Conservation (phyloP, 2,797 vertebrate species). For the Spatula clypeata region DNA sequence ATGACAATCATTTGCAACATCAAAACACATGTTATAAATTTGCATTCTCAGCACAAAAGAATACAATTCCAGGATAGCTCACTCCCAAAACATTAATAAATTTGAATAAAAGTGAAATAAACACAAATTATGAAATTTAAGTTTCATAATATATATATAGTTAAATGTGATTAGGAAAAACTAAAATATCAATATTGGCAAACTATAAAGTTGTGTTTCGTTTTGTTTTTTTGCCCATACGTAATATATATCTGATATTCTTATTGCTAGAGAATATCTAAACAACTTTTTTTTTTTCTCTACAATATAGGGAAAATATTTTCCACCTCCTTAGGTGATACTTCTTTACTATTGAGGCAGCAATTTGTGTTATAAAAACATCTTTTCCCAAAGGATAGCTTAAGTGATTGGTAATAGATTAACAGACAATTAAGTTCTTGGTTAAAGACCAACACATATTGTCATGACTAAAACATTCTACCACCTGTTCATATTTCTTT, state of each 20-base stretch:
- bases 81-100: not conserved
- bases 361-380: not conserved
- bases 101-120: not conserved
- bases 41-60: not conserved
- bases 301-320: fast-evolving
- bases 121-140: not conserved
- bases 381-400: not conserved
- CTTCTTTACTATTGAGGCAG: not conserved
- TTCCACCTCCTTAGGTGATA: not conserved
- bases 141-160: not conserved
- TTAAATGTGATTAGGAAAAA: not conserved
- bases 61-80: not conserved
- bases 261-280: not conserved
- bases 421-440: constrained; percentile 27
- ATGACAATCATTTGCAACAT: not conserved
- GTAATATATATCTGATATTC: not conserved
- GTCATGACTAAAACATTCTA: not conserved
- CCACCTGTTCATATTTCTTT: constrained; percentile 26
- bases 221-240: too few relatives aligned
- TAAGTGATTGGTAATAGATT: not conserved
- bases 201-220: not conserved
- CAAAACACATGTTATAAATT: not conserved
- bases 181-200: not conserved
- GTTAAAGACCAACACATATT: not conserved
- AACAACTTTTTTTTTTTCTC: not conserved